Base-by-base conservation (phyloP, 2,113 vertebrate species). In the Apteryx owenii region DNA sequence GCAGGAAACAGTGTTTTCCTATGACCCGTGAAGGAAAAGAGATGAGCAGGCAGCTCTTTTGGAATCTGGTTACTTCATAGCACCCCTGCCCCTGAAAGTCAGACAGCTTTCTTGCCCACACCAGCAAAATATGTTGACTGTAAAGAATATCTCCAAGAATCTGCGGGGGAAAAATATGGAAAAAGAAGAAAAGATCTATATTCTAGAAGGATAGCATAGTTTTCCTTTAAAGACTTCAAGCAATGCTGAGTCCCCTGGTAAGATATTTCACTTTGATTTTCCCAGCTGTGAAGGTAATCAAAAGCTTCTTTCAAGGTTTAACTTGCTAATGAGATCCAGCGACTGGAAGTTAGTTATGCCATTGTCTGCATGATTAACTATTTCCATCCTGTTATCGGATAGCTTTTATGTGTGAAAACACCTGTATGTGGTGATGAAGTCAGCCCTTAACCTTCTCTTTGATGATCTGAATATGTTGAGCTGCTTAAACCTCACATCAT, bases 271-370 rank as follows among this genome's bases (percentile, higher is more conserved):
- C 64, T 97, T 96, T 92, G 82, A 86, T 90, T 96, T 96, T 95
- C 80, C 92, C n/a, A 80, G 72, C 93, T 93, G 92, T 42, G 56
- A 90, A 96, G 90, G 92, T 88, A 96, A 97, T 96, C 90, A 96
- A 96, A 96, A 95, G 68, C 92, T 91, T 91, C 76, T 96, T 95
- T 96, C 85, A 96, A 93, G 85, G 95, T 94, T 96, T 96, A 94
- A 86, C 92, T 95, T 90, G 92, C 79, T 97, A 96, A 96, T 96
- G 90, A 96, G 92, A 92, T 90, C 95, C 95, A 93, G 95, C 86
- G 92, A 29, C 85, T 95, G 85, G 71, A 96, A 92, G 92, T 95
- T 96, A 95, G 93, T 96, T 95, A 78, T 90, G 72, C 71, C 50
- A 83, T 95, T 97, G 95, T 94, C 60, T 93, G 76, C 85, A 64